phyloP scores from a whole-genome alignment of 2,888 invertebrate species.

The Hirtodrosophila duncani region DNA sequence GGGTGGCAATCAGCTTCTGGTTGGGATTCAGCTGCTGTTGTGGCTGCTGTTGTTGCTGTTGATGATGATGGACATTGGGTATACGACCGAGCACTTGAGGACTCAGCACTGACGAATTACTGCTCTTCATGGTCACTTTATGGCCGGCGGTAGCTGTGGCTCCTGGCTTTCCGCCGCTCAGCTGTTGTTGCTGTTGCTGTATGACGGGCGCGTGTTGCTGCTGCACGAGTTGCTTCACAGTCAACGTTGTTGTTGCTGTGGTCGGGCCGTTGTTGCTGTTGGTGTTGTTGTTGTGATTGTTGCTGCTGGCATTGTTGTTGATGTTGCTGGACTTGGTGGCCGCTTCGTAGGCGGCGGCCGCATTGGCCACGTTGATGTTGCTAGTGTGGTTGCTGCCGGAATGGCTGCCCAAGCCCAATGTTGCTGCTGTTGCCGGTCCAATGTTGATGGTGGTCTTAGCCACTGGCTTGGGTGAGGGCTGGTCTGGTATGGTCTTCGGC shows the following conservation, averaged over 20 bases:
- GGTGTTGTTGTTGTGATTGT: slow-evolving; percentile 41
- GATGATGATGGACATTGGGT: slow-evolving; percentile 61
- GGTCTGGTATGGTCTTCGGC: slow-evolving; percentile 68
- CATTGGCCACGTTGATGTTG: slow-evolving; percentile 50
- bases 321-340: slow-evolving; percentile 33
- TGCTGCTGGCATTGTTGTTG: slow-evolving; percentile 25
- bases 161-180: slow-evolving; percentile 34
- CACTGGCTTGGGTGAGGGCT: slow-evolving; percentile 44
- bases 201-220: slow-evolving; percentile 73
- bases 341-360: slow-evolving; percentile 64
- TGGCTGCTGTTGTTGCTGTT: slow-evolving; percentile 45
- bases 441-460: slow-evolving; percentile 65
- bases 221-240: slow-evolving; percentile 74
- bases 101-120: slow-evolving; percentile 35
- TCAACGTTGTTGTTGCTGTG: slow-evolving; percentile 61
- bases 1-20: slow-evolving; percentile 72
- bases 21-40: slow-evolving; percentile 74
- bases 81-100: slow-evolving; percentile 69
- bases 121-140: slow-evolving; percentile 19
- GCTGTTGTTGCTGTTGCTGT: slow-evolving; percentile 77
- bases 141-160: slow-evolving; percentile 6
- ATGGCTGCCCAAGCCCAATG: too few species aligned
- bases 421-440: slow-evolving; percentile 34
- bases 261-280: slow-evolving; percentile 14
- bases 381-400: slow-evolving; percentile 17